Evolutionary conservation across 2,888 invertebrate species (phyloP), one percentile per base, ranked within the genome.

Genomic region (Epistrophe grossulariae): DNA sequence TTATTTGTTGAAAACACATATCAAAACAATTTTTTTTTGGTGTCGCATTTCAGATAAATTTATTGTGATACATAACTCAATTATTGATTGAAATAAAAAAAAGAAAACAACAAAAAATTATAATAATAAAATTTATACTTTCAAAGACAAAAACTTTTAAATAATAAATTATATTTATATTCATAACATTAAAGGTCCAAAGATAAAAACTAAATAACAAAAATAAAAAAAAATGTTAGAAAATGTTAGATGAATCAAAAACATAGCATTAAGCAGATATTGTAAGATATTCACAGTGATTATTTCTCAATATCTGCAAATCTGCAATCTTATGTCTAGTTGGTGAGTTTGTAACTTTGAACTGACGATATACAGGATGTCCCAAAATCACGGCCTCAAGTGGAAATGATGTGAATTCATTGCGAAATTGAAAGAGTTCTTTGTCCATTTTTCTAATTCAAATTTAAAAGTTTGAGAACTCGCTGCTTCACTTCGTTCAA

Each of bases 1-100:
- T 3, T 48, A 0, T 45, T 45, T n/a, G 2, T 45, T n/a, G 10
- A 48, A 48, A 43, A 43, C 15, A 48, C 45, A 45, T n/a, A 45
- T 48, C 48, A 48, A 17, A 17, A 17, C 6, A 2, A 2, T n/a
- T 45, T 45, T 45, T 45, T 48, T n/a, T 48, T 17, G 3, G 48
- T 48, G 48, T 17, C 17, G 48, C 48, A 48, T 48, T 48, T 48
- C 17, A 17, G 17, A 48, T 43, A 45, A 45, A 45, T 48, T 48
- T 48, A 48, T 48, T 48, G 48, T 48, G 48, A 48, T 48, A 35
- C 35, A 35, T 35, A 48, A 17, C 45, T 8, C 7, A n/a, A n/a
- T 45, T n/a, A 45, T 45, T 45, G 45, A 45, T 45, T n/a, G 45
- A 45, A 45, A 45, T 8, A n/a, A 45, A n/a, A 45, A 45, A n/a